Evolutionary conservation across 2,888 invertebrate species (phyloP).

Genomic region (Lagria hirta): DNA sequence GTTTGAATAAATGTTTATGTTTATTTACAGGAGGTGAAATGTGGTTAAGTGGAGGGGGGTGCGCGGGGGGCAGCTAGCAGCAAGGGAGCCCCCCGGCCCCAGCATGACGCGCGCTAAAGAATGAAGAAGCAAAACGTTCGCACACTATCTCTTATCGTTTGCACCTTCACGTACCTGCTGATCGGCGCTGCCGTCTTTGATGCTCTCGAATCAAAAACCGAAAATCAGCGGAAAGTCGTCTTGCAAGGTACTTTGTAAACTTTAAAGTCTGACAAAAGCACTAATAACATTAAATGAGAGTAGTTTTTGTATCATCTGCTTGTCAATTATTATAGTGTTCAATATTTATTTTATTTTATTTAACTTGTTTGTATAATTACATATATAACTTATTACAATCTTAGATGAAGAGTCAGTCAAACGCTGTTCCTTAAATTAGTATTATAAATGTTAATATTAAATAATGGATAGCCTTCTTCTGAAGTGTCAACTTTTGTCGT

Average conservation of each 20-base stretch:
- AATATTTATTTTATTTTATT: too few relatives aligned
- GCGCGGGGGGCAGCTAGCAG: slow-evolving; percentile 53
- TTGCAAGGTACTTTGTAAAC: slow-evolving; percentile 70
- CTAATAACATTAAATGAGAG: too few relatives aligned
- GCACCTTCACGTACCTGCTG: slow-evolving; percentile 99
- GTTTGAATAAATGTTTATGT: slow-evolving; percentile 20
- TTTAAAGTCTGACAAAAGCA: not conserved
- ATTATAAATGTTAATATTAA: too few relatives aligned
- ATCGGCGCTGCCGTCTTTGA: slow-evolving; percentile 99
- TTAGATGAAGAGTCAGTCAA: too few relatives aligned
- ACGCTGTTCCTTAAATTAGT: too few relatives aligned
- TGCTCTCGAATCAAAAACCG: slow-evolving; percentile 96
- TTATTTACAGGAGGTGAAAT: slow-evolving; percentile 41
- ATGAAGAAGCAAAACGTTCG: slow-evolving; percentile 99
- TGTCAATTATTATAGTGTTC: too few relatives aligned
- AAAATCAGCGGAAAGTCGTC: slow-evolving; percentile 85
- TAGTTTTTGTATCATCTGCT: too few relatives aligned
- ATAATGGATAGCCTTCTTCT: too few relatives aligned
- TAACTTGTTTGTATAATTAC: too few relatives aligned
- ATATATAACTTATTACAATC: too few relatives aligned
- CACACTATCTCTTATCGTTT: slow-evolving; percentile 99
- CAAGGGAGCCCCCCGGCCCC: slow-evolving; percentile 51
- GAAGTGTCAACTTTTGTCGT: too few relatives aligned
- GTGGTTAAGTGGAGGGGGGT: slow-evolving; percentile 45
- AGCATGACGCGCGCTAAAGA: slow-evolving; percentile 71